Percentiles rank a stretch among this genome's conserved stretches.
Conservation (phyloP, 2,113 vertebrate genomes). For the Periophthalmodon schlosseri region DNA sequence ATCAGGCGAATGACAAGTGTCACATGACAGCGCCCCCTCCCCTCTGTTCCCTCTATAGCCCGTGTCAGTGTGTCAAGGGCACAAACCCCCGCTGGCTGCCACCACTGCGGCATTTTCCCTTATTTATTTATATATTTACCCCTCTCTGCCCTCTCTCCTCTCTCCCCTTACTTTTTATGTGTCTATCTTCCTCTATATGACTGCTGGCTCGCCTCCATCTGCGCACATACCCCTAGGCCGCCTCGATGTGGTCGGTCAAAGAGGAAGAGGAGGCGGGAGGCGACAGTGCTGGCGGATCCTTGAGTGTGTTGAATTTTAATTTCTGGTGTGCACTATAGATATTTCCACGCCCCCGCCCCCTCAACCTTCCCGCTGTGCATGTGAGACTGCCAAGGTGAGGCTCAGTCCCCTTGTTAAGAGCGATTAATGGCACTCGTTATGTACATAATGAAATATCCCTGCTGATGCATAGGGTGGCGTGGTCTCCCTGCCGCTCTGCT, state of each 20-base stretch:
- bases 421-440: conserved; percentile 80
- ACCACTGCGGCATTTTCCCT: conserved; percentile 61
- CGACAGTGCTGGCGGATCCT: conserved; percentile 59
- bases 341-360: conserved; percentile 50
- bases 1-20: conserved; percentile 85
- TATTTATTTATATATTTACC: conserved; percentile 56
- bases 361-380: conserved; percentile 58
- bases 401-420: conserved; percentile 81
- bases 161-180: conserved; percentile 63
- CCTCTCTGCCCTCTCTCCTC: conserved; percentile 17
- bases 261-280: conserved; percentile 24
- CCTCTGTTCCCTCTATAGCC: conserved; percentile 40
- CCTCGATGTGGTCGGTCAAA: conserved; percentile 56
- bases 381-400: conserved; percentile 78
- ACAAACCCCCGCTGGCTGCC: conserved; percentile 49
- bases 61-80: conserved; percentile 95
- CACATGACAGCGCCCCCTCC: conserved; percentile 84
- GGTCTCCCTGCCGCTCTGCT: conserved; percentile 51
- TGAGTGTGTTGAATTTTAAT: conserved; percentile 74
- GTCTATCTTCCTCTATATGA: conserved; percentile 50
- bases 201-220: conserved; percentile 59
- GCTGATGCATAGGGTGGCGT: conserved; percentile 72
- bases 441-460: conserved; percentile 81
- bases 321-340: conserved; percentile 63
- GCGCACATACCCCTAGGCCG: conserved; percentile 34